phyloP scores from a whole-genome alignment of 2,113 vertebrate genomes.

The Morone saxatilis region DNA sequence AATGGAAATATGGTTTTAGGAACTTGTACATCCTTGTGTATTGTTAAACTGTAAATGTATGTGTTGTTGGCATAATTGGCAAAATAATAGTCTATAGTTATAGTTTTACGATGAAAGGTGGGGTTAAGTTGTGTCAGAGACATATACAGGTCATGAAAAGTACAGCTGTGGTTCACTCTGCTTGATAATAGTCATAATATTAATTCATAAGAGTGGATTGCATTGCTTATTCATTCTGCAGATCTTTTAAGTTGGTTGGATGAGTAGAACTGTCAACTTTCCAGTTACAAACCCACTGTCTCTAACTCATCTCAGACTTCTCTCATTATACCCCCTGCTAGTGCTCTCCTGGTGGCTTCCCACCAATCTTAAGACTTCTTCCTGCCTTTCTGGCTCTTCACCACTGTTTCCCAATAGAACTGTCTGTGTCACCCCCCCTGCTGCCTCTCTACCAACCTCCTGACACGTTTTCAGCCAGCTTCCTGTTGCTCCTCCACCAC shows the following conservation, averaged over 20 bases:
- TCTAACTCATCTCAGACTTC: constrained; percentile 37
- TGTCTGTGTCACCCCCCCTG: constrained; percentile 22
- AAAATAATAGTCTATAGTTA: constrained; percentile 1
- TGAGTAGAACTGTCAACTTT: constrained; percentile 48
- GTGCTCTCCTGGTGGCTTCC: constrained; percentile 25
- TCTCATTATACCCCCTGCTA: constrained; percentile 38
- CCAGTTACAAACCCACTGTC: constrained; percentile 10
- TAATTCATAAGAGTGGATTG: constrained; percentile 26
- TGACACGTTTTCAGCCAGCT: not conserved
- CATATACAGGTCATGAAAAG: constrained; percentile 21
- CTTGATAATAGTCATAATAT: constrained; percentile 42
- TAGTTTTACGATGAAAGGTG: not conserved
- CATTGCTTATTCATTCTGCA: constrained; percentile 47
- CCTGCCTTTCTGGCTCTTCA: constrained; percentile 17
- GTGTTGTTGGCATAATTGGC: not conserved
- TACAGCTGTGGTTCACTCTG: not conserved
- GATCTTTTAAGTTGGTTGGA: constrained; percentile 37
- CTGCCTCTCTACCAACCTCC: constrained; percentile 16
- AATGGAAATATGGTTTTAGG: no score
- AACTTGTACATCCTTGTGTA: not conserved
- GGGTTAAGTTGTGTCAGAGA: not conserved
- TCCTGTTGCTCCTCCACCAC: constrained; percentile 21
- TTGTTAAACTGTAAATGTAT: not conserved
- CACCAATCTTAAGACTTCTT: constrained; percentile 23
- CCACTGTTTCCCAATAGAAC: constrained; percentile 18